A percentile compares a stretch with the other conserved stretches of the same genome.
Evolutionary conservation across 2,113 vertebrate genomes (phyloP).

Genomic region (Bostrychus sinensis): DNA sequence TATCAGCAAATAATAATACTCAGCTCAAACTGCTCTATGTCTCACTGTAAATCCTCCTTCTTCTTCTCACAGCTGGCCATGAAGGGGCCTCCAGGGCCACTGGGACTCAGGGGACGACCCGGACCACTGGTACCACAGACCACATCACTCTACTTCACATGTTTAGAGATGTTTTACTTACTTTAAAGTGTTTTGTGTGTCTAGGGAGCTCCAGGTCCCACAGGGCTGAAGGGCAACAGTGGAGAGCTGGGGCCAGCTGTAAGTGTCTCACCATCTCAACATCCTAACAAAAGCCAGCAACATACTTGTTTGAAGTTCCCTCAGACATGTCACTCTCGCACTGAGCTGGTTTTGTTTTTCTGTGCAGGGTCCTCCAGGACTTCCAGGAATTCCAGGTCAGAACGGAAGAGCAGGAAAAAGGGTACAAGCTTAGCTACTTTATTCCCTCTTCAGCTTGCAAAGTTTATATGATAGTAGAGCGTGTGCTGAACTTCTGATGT

Average conservation of each 20-base stretch:
- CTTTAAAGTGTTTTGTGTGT: neutral
- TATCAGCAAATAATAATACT: neutral
- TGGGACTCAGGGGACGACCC: slow-evolving; percentile 90
- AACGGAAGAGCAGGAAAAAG: slow-evolving; percentile 75
- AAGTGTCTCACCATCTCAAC: slow-evolving; percentile 48
- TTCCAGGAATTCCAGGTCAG: slow-evolving; percentile 64
- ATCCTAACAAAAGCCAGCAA: neutral
- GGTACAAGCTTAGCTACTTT: slow-evolving; percentile 35
- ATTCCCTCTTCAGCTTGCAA: neutral
- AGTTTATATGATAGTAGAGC: neutral
- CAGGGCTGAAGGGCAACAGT: slow-evolving; percentile 87
- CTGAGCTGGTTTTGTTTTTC: neutral
- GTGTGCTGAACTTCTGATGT: slow-evolving; percentile 16
- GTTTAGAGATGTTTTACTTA: neutral
- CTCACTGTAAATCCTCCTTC: neutral
- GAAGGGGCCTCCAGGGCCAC: slow-evolving; percentile 90
- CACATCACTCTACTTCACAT: neutral
- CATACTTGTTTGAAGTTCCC: too few species aligned
- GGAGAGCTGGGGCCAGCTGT: slow-evolving; percentile 90
- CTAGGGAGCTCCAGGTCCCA: slow-evolving; percentile 85
- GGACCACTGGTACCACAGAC: slow-evolving; percentile 89
- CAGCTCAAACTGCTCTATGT: neutral
- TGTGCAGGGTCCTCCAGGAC: slow-evolving; percentile 71
- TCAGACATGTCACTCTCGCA: neutral
- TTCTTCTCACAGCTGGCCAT: slow-evolving; percentile 83